phyloP scores from a whole-genome alignment of 2,113 vertebrate genomes.

The Cololabis saira region DNA sequence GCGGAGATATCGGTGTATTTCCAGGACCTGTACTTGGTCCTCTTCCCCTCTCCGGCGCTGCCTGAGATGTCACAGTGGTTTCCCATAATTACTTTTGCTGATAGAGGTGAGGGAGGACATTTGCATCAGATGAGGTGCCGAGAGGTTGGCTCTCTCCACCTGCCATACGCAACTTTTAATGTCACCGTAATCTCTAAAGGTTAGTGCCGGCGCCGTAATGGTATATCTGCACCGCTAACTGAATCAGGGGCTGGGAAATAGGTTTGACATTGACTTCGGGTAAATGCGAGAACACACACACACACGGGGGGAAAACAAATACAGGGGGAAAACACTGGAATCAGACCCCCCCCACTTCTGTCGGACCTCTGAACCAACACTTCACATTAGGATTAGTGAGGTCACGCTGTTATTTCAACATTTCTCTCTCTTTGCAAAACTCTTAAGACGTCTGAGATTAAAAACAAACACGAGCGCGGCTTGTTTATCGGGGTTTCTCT shows the following conservation, averaged over 20 bases:
- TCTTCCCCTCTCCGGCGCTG: conserved; percentile 48
- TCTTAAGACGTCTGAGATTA: conserved; percentile 3
- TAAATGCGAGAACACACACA: conserved; percentile 6
- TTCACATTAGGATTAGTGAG: conserved; percentile 17
- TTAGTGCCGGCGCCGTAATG: conserved; percentile 52
- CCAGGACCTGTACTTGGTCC: conserved; percentile 69
- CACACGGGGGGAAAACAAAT: background rate
- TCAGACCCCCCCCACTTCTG: background rate
- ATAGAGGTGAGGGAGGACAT: conserved; percentile 78
- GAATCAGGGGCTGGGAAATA: conserved; percentile 70
- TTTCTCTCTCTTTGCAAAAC: conserved; percentile 14
- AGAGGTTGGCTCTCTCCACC: conserved; percentile 47
- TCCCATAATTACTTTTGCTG: conserved; percentile 81
- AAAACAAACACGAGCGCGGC: background rate
- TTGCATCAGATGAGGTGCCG: conserved; percentile 71
- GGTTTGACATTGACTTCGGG: conserved; percentile 69
- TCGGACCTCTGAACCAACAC: conserved; percentile 5
- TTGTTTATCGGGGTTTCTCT: background rate
- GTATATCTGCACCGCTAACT: conserved; percentile 55
- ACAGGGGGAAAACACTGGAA: conserved; percentile 2
- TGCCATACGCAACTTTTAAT: conserved; percentile 69
- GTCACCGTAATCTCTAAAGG: conserved; percentile 77
- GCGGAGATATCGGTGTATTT: conserved; percentile 66
- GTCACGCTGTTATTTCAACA: conserved; percentile 15
- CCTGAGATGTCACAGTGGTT: conserved; percentile 67